A percentile compares a stretch with the other conserved stretches of the same genome.
These are phyloP conservation scores for Nycteola revayana DNA, from an alignment of 2,888 invertebrate species.

Conservation along the genomic window DNA sequence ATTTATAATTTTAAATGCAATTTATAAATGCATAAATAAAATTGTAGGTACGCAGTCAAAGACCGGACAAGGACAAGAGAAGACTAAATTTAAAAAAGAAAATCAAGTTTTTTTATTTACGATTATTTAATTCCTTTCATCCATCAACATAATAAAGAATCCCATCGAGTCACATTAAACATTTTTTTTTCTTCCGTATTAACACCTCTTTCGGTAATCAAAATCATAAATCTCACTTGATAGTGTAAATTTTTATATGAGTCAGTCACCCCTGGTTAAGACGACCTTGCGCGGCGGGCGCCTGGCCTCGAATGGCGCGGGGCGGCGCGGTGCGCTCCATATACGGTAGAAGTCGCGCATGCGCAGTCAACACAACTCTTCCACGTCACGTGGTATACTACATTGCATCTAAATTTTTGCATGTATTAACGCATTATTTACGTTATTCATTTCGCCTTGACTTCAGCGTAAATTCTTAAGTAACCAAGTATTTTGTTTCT, in stretches of 20 bases:
- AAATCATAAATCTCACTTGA: slow-evolving; percentile 53
- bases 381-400: slow-evolving; percentile 55
- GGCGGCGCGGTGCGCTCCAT: slow-evolving; percentile 55
- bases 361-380: slow-evolving; percentile 35
- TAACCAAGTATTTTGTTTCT: slow-evolving; percentile 17
- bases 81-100: slow-evolving; percentile 16
- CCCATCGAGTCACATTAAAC: slow-evolving; percentile 34
- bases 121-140: slow-evolving; percentile 29
- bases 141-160: slow-evolving; percentile 38
- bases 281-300: slow-evolving; percentile 42
- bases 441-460: slow-evolving; percentile 26
- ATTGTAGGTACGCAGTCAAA: too few relatives aligned
- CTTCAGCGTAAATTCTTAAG: slow-evolving; percentile 25
- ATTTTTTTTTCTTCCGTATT: slow-evolving; percentile 56
- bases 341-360: slow-evolving; percentile 41
- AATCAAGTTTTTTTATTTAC: slow-evolving; percentile 22
- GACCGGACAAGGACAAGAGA: slow-evolving; percentile 22
- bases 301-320: slow-evolving; percentile 45
- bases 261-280: slow-evolving; percentile 62
- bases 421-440: slow-evolving; percentile 35
- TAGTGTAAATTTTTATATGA: slow-evolving; percentile 62
- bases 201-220: slow-evolving; percentile 51
- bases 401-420: slow-evolving; percentile 56
- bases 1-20: too few relatives aligned
- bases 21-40: too few relatives aligned